phyloP scores from a whole-genome alignment of 2,888 invertebrate species.

The Apamea monoglypha region DNA sequence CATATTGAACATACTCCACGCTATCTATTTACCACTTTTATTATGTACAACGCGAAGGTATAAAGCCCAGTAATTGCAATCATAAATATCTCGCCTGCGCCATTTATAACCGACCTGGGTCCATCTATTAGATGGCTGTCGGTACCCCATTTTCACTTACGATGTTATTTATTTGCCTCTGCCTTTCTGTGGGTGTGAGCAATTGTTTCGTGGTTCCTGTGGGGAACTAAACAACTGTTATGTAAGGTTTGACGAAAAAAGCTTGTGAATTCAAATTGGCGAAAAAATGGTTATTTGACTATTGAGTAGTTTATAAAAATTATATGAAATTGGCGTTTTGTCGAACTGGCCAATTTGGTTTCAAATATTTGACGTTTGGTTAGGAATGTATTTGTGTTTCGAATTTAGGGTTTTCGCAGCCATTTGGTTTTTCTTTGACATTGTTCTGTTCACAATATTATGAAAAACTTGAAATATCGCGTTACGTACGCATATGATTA shows the following conservation, averaged over 20 bases:
- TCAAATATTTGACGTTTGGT: background rate
- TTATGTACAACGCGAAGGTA: conserved; percentile 63
- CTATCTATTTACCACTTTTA: conserved; percentile 57
- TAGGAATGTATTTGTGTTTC: background rate
- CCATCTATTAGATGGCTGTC: conserved; percentile 82
- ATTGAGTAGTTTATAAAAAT: background rate
- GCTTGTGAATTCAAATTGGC: too few species aligned
- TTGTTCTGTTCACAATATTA: background rate
- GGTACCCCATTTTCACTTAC: conserved; percentile 78
- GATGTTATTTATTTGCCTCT: conserved; percentile 71
- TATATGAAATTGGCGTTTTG: background rate
- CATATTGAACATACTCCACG: conserved; percentile 21
- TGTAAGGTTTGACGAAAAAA: background rate
- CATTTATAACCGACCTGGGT: conserved; percentile 79
- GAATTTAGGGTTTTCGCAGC: background rate
- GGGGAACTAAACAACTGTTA: conserved; percentile 63
- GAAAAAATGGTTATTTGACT: background rate
- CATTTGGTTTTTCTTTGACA: background rate
- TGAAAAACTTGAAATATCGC: background rate
- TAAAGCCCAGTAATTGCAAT: conserved; percentile 82
- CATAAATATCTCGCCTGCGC: conserved; percentile 82
- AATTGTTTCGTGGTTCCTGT: conserved; percentile 61
- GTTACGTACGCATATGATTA: background rate
- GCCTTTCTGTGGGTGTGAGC: conserved; percentile 72
- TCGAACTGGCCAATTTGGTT: background rate